A percentile compares a stretch with the other conserved stretches of the same genome.
phyloP scores from a whole-genome alignment of 2,113 vertebrate genomes.

The Candoia aspera region DNA sequence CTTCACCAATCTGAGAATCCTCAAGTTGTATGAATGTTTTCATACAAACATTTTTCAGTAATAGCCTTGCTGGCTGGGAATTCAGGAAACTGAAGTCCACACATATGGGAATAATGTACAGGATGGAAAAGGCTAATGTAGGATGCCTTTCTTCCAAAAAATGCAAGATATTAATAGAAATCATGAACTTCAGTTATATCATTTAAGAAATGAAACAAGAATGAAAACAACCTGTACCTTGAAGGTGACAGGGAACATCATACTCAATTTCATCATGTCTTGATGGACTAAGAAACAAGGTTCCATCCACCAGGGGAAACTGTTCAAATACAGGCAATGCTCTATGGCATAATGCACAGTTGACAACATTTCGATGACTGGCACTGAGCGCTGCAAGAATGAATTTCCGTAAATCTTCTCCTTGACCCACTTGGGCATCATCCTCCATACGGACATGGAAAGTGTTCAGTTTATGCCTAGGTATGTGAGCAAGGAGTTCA shows the following conservation, averaged over 20 bases:
- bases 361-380: slow-evolving; percentile 94
- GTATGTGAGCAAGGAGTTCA: slow-evolving; percentile 92
- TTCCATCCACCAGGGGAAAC: slow-evolving; percentile 97
- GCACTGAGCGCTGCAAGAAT: slow-evolving; percentile 96
- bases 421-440: slow-evolving; percentile 94
- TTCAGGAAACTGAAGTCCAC: neutral
- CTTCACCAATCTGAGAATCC: neutral
- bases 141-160: neutral
- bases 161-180: slow-evolving; percentile 42
- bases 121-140: neutral
- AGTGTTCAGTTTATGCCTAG: slow-evolving; percentile 96
- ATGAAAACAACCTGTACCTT: slow-evolving; percentile 86
- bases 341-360: slow-evolving; percentile 95
- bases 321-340: slow-evolving; percentile 94
- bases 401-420: slow-evolving; percentile 97
- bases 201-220: slow-evolving; percentile 61
- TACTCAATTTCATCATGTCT: slow-evolving; percentile 98
- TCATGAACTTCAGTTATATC: slow-evolving; percentile 34
- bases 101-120: neutral
- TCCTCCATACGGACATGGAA: slow-evolving; percentile 99
- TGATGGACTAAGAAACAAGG: slow-evolving; percentile 95
- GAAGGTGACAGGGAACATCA: slow-evolving; percentile 97
- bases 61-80: neutral
- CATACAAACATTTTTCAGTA: neutral
- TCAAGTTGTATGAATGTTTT: neutral